Evolutionary conservation across 1,140 invertebrate species (phyloP), one percentile per base, ranked within the genome.

Genomic region (Drosophila tani): DNA sequence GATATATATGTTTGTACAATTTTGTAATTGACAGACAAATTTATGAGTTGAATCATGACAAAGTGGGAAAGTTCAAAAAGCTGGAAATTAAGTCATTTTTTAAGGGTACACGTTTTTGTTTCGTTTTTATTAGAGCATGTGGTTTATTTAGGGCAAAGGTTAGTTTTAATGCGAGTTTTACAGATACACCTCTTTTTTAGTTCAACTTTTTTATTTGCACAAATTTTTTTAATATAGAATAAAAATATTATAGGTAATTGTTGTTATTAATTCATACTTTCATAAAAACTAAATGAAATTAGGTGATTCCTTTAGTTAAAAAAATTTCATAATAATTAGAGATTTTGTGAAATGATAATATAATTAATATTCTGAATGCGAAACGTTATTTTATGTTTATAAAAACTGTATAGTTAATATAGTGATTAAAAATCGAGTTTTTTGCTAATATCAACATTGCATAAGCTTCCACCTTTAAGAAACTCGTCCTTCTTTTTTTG

Each of bases 41-140:
- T 70, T 57, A 41, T 55, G n/a, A 46, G 17, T 35, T 63, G n/a
- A 65, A 29, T 65, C 65, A 29, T 32, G 35, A 38, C 32, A 58
- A 41, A 57, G 24, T 21, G 46, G 15, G 46, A 12, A 49, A 35
- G 19, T 24, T 12, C 5, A 35, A 27, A 38, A 32, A 24, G 32
- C 40, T 40, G 19, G 12, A 15, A 2, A 5, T 58, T 21, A 15
- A 21, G 11, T 41, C 2, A n/a, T 29, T 47, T 70, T 45, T 56
- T 70, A 4, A 27, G 2, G 8, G 17, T n/a, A 45, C 35, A 58
- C 24, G 24, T 11, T 53, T 53, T 15, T 7, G 21, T 21, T 24
- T 41, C 8, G 11, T 56, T 19, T 38, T 40, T 6, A 8, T 8
- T 12, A 66, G 3, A 8, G 14, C 5, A 53, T 41, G 5, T 24